Conservation (phyloP, 2,888 invertebrate genomes). For the Heterodera filipjevi region DNA sequence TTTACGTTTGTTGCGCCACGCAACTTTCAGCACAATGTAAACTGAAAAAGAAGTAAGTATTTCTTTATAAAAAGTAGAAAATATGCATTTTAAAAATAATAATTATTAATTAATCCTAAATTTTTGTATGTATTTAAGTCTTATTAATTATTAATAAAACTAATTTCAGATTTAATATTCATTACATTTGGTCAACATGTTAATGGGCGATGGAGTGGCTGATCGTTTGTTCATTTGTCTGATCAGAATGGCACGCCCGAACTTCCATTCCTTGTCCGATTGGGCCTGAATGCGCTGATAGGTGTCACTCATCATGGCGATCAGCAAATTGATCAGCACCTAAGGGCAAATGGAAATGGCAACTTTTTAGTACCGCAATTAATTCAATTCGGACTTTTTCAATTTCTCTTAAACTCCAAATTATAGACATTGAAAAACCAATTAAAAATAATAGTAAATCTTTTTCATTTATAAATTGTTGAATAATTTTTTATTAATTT, state of each 20-base stretch:
- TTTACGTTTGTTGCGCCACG: slow-evolving; percentile 62
- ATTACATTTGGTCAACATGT: slow-evolving; percentile 70
- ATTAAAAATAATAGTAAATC: no score
- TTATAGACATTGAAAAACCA: no score
- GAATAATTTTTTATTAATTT: no score
- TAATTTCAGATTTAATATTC: no score
- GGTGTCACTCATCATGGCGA: slow-evolving; percentile 99
- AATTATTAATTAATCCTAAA: no score
- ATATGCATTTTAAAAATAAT: background rate
- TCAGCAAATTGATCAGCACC: slow-evolving; percentile 95
- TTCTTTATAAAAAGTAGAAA: background rate
- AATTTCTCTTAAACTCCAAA: no score
- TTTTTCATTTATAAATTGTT: no score
- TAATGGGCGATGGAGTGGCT: slow-evolving; percentile 95
- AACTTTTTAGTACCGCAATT: no score
- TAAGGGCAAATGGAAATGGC: slow-evolving; percentile 15
- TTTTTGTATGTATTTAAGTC: no score
- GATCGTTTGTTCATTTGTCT: slow-evolving; percentile 96
- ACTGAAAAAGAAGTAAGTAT: no score
- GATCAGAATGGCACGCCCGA: slow-evolving; percentile 94
- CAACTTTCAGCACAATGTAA: slow-evolving; percentile 64
- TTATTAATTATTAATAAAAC: no score
- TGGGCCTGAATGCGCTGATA: slow-evolving; percentile 92
- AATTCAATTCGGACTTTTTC: background rate
- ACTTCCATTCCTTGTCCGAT: slow-evolving; percentile 99